Base-by-base conservation (phyloP, 2,797 vertebrate species). In the Smutsia temminckii region DNA sequence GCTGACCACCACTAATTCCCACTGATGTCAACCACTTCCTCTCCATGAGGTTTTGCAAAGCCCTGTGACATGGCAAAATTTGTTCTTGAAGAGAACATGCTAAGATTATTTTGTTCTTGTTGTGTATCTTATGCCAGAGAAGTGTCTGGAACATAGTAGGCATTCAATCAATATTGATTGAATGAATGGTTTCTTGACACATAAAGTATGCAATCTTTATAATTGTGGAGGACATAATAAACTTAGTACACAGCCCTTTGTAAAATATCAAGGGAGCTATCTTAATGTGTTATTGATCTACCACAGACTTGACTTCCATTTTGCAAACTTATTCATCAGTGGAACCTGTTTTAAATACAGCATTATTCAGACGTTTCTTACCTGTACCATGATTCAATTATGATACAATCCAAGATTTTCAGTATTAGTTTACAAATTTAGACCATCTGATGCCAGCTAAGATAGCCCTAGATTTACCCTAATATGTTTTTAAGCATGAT, bases 1-100 rank as follows among this genome's bases (percentile, higher is more conserved):
- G 27, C 46, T 71, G 49, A 69, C 68, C 40, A 69, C 77, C 51
- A 40, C 25, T 78, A 80, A 92, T 81, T 85, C 83, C 46, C 84
- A 92, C 7, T 27, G 25, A 74, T 81, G 75, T 86, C 85, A 95
- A n/a, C 55, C 51, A 86, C 40, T 92, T 91, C 92, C 84, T 95
- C 61, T 66, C 64, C 46, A 64, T 77, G 66, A 87, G 69, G 17
- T 77, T 95, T 88, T 72, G 61, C 66, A 66, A 85, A 93, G 23
- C 32, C 40, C 5, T 95, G 61, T 80, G 37, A 55, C 61, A 68
- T 46, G 7, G 25, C 51, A 88, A 80, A 90, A 53, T 77, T 71
- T 88, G 51, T 74, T 81, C 84, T 93, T 77, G 53, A 57, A 77
- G 34, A 83, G 18, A 69, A 68, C 2, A 23, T 66, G 8, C 64